These are phyloP conservation scores for Helobdella robusta DNA, from an alignment of 2,888 invertebrate genomes.

Conservation along the genomic window DNA sequence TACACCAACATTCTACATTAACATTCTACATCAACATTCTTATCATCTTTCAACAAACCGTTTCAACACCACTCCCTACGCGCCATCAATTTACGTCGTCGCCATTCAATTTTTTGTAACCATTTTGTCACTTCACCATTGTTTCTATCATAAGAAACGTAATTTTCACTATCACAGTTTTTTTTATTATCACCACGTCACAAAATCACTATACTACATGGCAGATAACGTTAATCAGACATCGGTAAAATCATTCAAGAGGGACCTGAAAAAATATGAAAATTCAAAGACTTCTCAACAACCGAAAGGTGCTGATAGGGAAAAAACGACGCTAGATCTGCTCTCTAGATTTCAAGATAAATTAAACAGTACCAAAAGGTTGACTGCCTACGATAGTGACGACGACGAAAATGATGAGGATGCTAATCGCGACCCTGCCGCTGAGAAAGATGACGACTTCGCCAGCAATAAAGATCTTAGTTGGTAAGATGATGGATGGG, in stretches of 20 bases:
- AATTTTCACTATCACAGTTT: no score
- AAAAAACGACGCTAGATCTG: constrained; percentile 62
- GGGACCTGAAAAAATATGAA: constrained; percentile 41
- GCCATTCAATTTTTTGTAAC: no score
- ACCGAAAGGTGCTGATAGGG: constrained; percentile 41
- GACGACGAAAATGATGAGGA: constrained; percentile 43
- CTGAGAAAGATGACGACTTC: constrained; percentile 4
- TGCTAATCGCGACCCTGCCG: not conserved
- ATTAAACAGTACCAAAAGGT: constrained; percentile 58
- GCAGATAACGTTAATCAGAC: no score
- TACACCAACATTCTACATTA: no score
- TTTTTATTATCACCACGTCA: no score
- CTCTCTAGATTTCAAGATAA: constrained; percentile 74
- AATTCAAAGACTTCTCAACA: constrained; percentile 40
- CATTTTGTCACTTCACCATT: no score
- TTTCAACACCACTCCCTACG: no score
- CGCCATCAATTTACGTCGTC: no score
- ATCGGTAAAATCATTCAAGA: constrained; percentile 35
- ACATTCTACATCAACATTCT: no score
- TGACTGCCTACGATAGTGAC: constrained; percentile 53
- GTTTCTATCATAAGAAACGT: no score
- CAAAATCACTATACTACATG: no score
- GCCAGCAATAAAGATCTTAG: constrained; percentile 3
- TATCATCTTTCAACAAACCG: no score
- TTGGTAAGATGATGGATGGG: constrained; percentile 14